Evolutionary conservation across 2,797 vertebrate species (phyloP).

Genomic region (Chrosomus eos): DNA sequence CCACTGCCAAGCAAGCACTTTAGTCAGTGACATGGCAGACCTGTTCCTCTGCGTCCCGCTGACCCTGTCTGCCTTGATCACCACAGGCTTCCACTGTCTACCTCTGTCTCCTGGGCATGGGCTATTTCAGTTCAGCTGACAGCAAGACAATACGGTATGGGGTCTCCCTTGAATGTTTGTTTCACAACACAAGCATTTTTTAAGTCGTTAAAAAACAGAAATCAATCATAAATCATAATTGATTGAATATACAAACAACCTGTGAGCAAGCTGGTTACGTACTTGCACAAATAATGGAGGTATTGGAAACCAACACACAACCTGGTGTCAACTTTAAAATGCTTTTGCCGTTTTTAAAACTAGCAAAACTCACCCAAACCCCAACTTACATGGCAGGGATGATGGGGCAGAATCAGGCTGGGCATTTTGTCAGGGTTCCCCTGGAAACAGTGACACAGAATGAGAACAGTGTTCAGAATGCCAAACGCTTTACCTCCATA

Average conservation of each 20-base stretch:
- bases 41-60: constrained; percentile 31
- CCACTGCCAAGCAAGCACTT: constrained; percentile 35
- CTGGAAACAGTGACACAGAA: constrained; percentile 69
- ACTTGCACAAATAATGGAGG: not conserved
- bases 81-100: constrained; percentile 45
- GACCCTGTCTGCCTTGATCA: constrained; percentile 54
- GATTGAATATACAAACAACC: not conserved
- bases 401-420: constrained; percentile 53
- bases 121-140: constrained; percentile 50
- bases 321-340: not conserved
- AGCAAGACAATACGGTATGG: constrained; percentile 15
- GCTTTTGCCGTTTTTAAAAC: not conserved
- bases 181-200: constrained; percentile 7
- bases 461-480: constrained; percentile 62
- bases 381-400: constrained; percentile 63
- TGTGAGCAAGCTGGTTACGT: not conserved
- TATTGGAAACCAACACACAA: not conserved
- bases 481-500: constrained; percentile 35
- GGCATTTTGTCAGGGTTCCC: constrained; percentile 67
- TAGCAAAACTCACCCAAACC: constrained; percentile 36
- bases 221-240: not conserved
- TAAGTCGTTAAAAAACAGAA: not conserved
- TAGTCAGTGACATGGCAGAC: constrained; percentile 42
- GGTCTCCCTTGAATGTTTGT: constrained; percentile 31
- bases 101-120: constrained; percentile 35